These are phyloP conservation scores for Enteromius viviparus DNA, from an alignment of 2,797 vertebrate species.

Conservation along the genomic window DNA sequence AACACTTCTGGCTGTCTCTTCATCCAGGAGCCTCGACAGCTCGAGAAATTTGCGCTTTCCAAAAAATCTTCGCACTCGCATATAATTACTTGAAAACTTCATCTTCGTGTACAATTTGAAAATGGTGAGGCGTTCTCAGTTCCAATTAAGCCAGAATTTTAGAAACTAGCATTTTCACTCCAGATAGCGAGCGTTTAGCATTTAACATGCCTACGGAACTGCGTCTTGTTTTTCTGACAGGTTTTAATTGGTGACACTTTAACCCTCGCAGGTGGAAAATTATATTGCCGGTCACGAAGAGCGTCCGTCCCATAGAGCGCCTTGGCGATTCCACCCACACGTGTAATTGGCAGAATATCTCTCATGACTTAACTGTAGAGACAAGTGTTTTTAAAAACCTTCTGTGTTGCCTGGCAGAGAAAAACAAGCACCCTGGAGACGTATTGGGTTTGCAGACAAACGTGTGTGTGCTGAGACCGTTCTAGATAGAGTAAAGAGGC, in stretches of 20 bases:
- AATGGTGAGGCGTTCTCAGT: conserved; percentile 1
- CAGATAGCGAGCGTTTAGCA: neutral
- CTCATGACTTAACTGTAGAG: conserved; percentile 54
- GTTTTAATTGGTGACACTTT: conserved; percentile 67
- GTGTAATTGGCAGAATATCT: conserved; percentile 67
- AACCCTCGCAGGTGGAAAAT: conserved; percentile 60
- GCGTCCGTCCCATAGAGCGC: conserved; percentile 56
- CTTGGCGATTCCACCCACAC: conserved; percentile 69
- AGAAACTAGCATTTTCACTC: neutral
- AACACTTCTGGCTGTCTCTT: conserved; percentile 36
- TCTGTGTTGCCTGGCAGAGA: conserved; percentile 32
- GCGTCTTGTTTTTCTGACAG: conserved; percentile 60
- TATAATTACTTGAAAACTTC: conserved; percentile 25
- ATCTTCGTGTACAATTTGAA: neutral
- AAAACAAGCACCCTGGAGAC: conserved; percentile 49
- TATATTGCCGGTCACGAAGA: conserved; percentile 43
- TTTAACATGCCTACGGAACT: conserved; percentile 20
- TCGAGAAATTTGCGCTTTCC: conserved; percentile 14
- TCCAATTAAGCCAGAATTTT: conserved; percentile 8
- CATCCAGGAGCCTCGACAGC: conserved; percentile 20
- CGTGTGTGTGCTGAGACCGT: conserved; percentile 15
- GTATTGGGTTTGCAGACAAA: conserved; percentile 28
- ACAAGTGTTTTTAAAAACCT: conserved; percentile 48
- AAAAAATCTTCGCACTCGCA: conserved; percentile 29
- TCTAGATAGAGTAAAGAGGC: conserved; percentile 40